Conservation (phyloP, 2,113 vertebrate species). For the Antechinus flavipes region DNA sequence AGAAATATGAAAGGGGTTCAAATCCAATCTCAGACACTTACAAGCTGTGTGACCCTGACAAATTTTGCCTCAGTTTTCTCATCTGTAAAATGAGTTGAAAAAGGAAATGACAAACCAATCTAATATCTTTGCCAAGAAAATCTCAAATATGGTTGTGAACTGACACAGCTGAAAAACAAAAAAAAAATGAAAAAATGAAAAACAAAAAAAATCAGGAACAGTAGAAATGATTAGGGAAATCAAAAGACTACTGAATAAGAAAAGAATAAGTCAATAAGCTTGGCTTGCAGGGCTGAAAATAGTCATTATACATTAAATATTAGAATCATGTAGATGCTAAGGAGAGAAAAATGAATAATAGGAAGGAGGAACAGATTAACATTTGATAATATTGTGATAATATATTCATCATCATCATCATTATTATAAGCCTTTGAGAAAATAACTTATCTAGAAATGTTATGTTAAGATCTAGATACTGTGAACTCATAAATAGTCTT, state of each 20-base stretch:
- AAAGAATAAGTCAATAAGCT: neutral
- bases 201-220: neutral
- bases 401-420: neutral
- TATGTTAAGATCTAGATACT: neutral
- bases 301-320: neutral
- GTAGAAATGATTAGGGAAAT: neutral
- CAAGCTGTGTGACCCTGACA: neutral
- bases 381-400: neutral
- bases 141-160: neutral
- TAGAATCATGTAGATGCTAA: neutral
- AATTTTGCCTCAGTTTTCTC: neutral
- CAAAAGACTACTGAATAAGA: neutral
- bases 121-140: neutral
- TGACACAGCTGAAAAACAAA: neutral
- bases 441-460: neutral
- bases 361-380: neutral
- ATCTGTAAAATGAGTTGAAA: neutral
- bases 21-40: neutral
- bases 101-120: neutral
- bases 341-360: neutral
- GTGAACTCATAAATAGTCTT: neutral
- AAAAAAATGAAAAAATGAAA: neutral
- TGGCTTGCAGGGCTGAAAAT: conserved; percentile 8
- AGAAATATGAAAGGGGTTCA: neutral
- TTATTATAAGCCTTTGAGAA: conserved; percentile 20